phyloP scores from a whole-genome alignment of 1,140 invertebrate genomes.

The Hydropsyche tenuis region DNA sequence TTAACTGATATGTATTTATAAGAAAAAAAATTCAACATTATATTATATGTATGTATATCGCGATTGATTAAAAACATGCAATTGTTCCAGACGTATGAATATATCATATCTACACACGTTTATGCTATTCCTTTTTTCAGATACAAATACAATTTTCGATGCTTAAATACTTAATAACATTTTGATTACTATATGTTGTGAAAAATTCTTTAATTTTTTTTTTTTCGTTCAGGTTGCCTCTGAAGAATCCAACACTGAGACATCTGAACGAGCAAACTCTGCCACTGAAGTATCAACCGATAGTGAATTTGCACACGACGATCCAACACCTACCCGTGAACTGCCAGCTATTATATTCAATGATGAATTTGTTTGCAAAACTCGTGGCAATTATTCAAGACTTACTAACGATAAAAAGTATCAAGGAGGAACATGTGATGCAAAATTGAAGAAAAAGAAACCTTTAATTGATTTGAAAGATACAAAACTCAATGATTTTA shows the following conservation, averaged over 20 bases:
- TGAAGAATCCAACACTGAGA: conserved; percentile 68
- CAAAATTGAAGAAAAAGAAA: conserved; percentile 36
- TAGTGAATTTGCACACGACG: conserved; percentile 87
- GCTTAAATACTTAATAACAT: too few relatives aligned
- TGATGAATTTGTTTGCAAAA: conserved; percentile 55
- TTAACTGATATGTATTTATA: too few relatives aligned
- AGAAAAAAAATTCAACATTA: too few relatives aligned
- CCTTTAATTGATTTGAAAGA: not conserved
- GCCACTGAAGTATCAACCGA: conserved; percentile 91
- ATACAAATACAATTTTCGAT: too few relatives aligned
- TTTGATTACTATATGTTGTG: too few relatives aligned
- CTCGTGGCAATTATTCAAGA: conserved; percentile 14
- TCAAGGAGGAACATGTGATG: conserved; percentile 5
- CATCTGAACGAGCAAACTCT: conserved; percentile 76
- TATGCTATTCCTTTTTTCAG: too few relatives aligned
- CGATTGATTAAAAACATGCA: too few relatives aligned
- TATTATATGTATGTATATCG: too few relatives aligned
- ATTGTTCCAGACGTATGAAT: too few relatives aligned
- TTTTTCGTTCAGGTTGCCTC: conserved; percentile 69
- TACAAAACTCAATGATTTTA: conserved; percentile 31
- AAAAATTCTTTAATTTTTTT: not conserved
- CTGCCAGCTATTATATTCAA: conserved; percentile 72
- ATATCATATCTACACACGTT: too few relatives aligned
- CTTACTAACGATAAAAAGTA: conserved; percentile 14
- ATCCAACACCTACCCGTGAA: conserved; percentile 72